A percentile compares a stretch with the other conserved stretches of the same genome.
phyloP scores from a whole-genome alignment of 2,797 vertebrate species.

The Cichlasoma orientale region DNA sequence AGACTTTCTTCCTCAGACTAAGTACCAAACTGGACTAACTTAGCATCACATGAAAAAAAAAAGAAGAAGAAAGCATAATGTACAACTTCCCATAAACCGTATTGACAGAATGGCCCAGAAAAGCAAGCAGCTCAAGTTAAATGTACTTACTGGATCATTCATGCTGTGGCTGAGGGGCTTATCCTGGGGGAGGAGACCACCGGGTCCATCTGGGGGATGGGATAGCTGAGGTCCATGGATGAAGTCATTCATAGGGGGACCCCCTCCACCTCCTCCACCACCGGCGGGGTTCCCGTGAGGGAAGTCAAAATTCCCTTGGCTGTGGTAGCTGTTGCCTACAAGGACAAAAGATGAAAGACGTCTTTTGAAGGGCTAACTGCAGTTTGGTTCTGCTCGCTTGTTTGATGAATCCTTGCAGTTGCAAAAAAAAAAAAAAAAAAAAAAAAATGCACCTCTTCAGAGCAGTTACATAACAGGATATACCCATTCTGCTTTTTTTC shows the following conservation, averaged over 20 bases:
- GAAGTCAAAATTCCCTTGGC: conserved; percentile 97
- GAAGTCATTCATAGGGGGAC: conserved; percentile 95
- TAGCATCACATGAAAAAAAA: background rate
- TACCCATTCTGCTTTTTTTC: background rate
- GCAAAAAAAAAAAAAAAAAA: background rate
- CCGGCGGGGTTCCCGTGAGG: conserved; percentile 90
- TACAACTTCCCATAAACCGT: background rate
- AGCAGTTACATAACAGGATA: conserved; percentile 29
- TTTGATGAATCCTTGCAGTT: conserved; percentile 12
- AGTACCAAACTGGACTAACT: background rate
- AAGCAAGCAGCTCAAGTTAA: too few relatives aligned
- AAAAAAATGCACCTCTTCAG: conserved; percentile 23
- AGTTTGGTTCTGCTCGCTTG: background rate
- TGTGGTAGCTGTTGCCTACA: conserved; percentile 95
- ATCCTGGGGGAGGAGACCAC: conserved; percentile 91
- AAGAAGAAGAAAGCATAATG: background rate
- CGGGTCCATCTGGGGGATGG: conserved; percentile 94
- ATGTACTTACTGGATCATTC: conserved; percentile 91
- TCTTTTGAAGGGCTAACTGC: background rate
- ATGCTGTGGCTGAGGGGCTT: conserved; percentile 95
- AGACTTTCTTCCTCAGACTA: background rate
- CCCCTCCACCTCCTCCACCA: conserved; percentile 76
- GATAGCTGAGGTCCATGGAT: conserved; percentile 98
- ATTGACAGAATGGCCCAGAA: too few relatives aligned
- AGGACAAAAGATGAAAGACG: conserved; percentile 9